Conservation (phyloP, 2,113 vertebrate genomes). For the Elaphurus davidianus region DNA sequence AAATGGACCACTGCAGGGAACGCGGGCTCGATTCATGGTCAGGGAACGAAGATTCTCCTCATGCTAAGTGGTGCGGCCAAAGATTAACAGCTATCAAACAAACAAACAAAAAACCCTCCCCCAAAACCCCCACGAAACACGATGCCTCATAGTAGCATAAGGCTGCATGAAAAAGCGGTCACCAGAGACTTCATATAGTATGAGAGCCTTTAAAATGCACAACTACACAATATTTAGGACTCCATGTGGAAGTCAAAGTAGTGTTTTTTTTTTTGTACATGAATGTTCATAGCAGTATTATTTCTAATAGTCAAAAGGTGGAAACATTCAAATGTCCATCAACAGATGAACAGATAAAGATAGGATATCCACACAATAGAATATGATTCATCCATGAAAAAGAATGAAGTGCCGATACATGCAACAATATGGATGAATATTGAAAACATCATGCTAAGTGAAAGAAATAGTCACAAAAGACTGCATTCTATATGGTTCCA, state of each 20-base stretch:
- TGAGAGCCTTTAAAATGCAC: not conserved
- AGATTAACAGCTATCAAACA: not conserved
- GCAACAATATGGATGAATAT: not conserved
- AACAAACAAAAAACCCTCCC: not conserved
- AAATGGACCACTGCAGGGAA: accelerated
- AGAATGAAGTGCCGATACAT: not conserved
- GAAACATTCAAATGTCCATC: not conserved
- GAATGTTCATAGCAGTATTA: not conserved
- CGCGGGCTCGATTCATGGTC: accelerated
- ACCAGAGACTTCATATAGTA: not conserved
- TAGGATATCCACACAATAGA: not conserved
- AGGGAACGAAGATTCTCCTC: not conserved
- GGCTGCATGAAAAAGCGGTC: not conserved
- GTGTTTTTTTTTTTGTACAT: not conserved
- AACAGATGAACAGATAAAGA: not conserved
- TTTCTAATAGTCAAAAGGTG: not conserved
- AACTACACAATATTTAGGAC: not conserved
- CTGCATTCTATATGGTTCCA: not conserved
- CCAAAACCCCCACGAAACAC: not conserved
- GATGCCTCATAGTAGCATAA: not conserved
- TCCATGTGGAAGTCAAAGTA: too few relatives aligned
- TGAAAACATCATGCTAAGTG: not conserved
- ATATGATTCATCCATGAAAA: not conserved
- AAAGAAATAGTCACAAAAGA: not conserved
- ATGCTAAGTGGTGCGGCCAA: not conserved